Evolutionary conservation across 64 coral and sea anemone genomes (phyloP).

Genomic region (Pachyseris speciosa): DNA sequence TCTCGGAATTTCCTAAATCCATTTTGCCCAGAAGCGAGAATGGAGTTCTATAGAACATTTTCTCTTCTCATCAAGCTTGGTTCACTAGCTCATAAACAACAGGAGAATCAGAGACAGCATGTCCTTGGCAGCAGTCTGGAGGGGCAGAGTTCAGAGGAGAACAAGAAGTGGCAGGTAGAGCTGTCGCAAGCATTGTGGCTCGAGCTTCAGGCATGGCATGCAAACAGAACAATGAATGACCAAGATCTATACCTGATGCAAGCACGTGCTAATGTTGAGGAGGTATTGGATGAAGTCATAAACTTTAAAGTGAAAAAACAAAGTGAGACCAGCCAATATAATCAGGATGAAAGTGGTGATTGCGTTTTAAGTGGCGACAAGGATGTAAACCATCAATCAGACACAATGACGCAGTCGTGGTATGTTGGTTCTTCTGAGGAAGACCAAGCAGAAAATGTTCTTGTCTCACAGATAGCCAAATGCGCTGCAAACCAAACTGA

Average conservation of each 20-base stretch:
- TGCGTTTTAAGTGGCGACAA: not conserved
- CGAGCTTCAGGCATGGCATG: slow-evolving; percentile 94
- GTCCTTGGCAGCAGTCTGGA: slow-evolving; percentile 43
- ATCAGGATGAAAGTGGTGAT: not conserved
- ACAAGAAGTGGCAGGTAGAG: slow-evolving; percentile 86
- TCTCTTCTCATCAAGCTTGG: slow-evolving; percentile 87
- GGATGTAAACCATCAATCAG: not conserved
- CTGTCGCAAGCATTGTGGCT: slow-evolving; percentile 89
- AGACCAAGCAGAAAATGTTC: not conserved
- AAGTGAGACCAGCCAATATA: not conserved
- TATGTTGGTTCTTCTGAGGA: not conserved
- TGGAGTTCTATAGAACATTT: slow-evolving; percentile 87
- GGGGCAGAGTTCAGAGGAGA: slow-evolving; percentile 84
- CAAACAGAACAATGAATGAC: slow-evolving; percentile 75
- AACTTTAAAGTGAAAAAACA: slow-evolving; percentile 74
- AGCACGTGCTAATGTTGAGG: slow-evolving; percentile 71
- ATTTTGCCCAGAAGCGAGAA: slow-evolving; percentile 66
- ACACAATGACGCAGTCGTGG: not conserved
- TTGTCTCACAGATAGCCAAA: not conserved
- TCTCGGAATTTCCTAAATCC: slow-evolving; percentile 30
- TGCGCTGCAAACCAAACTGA: not conserved
- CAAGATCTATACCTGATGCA: slow-evolving; percentile 82
- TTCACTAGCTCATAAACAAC: slow-evolving; percentile 79
- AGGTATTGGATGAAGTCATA: slow-evolving; percentile 92
- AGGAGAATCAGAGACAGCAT: slow-evolving; percentile 60